These are phyloP conservation scores for Gobio gobio DNA, from an alignment of 2,113 vertebrate species.

Conservation along the genomic window DNA sequence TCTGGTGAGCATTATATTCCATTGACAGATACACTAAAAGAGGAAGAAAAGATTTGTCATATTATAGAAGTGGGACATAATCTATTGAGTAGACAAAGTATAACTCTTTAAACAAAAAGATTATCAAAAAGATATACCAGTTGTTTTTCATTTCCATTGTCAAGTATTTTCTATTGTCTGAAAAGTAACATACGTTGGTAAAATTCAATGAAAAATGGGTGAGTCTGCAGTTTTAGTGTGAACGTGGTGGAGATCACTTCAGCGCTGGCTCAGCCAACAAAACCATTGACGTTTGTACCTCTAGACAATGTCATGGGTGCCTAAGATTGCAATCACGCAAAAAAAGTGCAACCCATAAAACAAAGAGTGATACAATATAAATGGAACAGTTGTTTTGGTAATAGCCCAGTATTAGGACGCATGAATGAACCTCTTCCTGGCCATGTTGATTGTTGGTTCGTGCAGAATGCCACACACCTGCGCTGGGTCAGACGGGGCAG, in stretches of 20 bases:
- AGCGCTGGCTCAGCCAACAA: constrained; percentile 42
- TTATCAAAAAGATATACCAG: not conserved
- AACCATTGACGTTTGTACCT: constrained; percentile 29
- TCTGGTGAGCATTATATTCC: not conserved
- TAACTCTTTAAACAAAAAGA: not conserved
- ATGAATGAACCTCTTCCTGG: constrained; percentile 57
- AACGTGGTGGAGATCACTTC: constrained; percentile 57
- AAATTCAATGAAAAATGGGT: constrained; percentile 8
- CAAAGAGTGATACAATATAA: constrained; percentile 60
- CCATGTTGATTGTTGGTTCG: constrained; percentile 36
- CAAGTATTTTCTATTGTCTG: constrained; percentile 7
- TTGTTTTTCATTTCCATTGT: not conserved
- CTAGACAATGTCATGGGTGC: constrained; percentile 45
- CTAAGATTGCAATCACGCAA: constrained; percentile 60
- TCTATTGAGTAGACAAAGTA: too few species aligned
- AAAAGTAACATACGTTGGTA: not conserved
- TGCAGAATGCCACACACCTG: constrained; percentile 64
- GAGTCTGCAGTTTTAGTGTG: constrained; percentile 21
- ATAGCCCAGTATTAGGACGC: constrained; percentile 22
- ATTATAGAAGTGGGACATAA: too few species aligned
- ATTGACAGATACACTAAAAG: not conserved
- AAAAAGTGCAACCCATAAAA: constrained; percentile 38
- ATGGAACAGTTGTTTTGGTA: constrained; percentile 54
- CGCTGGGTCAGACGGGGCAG: not conserved
- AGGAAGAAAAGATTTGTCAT: too few species aligned